Conservation (phyloP, 2,113 vertebrate genomes). For the Zootoca vivipara region DNA sequence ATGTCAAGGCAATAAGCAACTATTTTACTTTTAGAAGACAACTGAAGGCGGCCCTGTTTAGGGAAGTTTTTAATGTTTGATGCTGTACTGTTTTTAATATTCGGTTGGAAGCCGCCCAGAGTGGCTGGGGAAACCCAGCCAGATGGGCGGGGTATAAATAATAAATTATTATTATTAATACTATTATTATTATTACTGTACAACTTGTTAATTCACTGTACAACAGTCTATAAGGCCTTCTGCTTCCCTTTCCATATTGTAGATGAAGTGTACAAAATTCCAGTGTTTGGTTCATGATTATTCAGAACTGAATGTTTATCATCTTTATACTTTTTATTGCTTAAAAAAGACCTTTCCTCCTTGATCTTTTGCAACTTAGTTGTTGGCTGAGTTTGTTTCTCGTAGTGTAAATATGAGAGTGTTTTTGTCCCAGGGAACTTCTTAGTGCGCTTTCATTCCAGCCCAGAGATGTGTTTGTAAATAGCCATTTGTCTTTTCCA, state of each 20-base stretch:
- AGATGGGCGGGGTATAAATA: no score
- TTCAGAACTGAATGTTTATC: neutral
- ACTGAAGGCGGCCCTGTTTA: no score
- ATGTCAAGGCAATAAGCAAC: no score
- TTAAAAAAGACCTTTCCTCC: no score
- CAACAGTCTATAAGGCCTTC: neutral
- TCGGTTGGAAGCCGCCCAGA: no score
- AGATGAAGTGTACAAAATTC: neutral
- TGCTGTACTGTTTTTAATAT: no score
- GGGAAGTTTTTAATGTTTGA: no score
- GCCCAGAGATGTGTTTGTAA: conserved; percentile 57
- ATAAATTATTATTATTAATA: no score
- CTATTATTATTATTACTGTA: no score
- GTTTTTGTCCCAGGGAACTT: neutral
- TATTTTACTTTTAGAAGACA: no score
- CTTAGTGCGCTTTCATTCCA: conserved; percentile 10
- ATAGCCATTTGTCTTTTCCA: conserved; percentile 86
- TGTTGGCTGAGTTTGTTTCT: neutral
- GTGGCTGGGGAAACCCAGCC: no score
- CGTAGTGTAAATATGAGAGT: neutral
- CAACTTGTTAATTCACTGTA: neutral
- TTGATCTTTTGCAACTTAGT: neutral
- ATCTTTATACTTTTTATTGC: no score
- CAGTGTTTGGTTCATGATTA: neutral
- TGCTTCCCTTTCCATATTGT: neutral